Conservation (phyloP, 2,888 invertebrate genomes). For the Endomychus coccineus region DNA sequence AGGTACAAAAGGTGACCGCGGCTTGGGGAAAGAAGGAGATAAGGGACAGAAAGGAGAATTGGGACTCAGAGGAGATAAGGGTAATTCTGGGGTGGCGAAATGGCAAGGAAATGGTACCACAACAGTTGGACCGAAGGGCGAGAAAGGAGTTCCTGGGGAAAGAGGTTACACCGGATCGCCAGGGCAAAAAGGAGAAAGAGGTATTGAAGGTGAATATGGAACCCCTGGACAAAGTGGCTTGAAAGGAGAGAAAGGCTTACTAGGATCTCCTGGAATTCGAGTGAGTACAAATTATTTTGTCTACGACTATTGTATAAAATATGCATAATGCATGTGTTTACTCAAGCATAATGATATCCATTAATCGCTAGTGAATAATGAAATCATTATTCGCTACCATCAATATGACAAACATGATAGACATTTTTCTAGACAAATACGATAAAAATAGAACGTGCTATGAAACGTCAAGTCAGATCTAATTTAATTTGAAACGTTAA, state of each 20-base stretch:
- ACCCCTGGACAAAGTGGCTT: constrained; percentile 54
- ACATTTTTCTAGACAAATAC: no score
- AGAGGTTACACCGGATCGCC: constrained; percentile 52
- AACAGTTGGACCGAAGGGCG: constrained; percentile 45
- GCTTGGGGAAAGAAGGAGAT: constrained; percentile 53
- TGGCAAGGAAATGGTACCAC: constrained; percentile 31
- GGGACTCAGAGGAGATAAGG: constrained; percentile 54
- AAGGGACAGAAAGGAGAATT: constrained; percentile 54
- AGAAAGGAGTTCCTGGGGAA: constrained; percentile 55
- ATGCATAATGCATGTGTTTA: no score
- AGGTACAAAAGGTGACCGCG: constrained; percentile 59
- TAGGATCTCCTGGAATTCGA: constrained; percentile 72
- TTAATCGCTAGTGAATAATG: no score
- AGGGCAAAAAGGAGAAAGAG: constrained; percentile 66
- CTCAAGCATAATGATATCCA: no score
- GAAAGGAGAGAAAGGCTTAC: constrained; percentile 84
- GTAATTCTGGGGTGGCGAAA: constrained; percentile 44
- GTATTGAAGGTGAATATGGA: constrained; percentile 65
- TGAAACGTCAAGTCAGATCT: no score
- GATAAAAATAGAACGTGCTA: no score
- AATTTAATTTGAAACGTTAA: no score
- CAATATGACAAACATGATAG: no score
- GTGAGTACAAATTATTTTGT: constrained; percentile 47
- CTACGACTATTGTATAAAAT: no score
- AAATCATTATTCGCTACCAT: no score